Conservation (phyloP, 2,113 vertebrate species). For the Bubo bubo region DNA sequence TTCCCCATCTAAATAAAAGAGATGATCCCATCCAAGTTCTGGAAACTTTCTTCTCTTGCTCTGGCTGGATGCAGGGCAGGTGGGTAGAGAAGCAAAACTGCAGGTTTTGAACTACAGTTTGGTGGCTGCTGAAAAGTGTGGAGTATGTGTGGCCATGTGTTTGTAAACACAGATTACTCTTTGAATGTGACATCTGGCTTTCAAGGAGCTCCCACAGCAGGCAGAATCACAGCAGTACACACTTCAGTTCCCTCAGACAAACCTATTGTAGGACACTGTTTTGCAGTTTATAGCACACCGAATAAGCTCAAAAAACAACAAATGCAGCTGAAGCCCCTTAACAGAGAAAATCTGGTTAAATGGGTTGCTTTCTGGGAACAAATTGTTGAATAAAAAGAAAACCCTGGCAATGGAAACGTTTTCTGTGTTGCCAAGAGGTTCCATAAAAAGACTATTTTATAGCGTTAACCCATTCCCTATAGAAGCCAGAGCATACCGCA, state of each 20-base stretch:
- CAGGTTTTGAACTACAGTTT: background rate
- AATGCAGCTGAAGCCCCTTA: conserved; percentile 61
- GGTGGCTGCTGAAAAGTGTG: background rate
- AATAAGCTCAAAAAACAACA: conserved; percentile 50
- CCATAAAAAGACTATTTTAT: background rate
- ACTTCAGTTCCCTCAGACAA: conserved; percentile 41
- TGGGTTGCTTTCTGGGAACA: conserved; percentile 58
- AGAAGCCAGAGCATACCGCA: background rate
- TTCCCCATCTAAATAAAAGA: background rate
- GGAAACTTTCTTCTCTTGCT: background rate
- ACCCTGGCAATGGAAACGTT: conserved; percentile 14
- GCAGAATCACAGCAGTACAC: conserved; percentile 38
- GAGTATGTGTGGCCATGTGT: background rate
- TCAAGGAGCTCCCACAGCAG: conserved; percentile 42
- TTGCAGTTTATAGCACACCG: background rate
- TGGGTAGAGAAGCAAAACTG: background rate
- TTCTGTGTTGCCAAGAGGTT: conserved; percentile 1
- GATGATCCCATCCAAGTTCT: background rate
- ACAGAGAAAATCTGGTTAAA: conserved; percentile 67
- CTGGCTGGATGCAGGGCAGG: background rate
- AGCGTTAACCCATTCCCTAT: background rate
- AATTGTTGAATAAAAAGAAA: conserved; percentile 40
- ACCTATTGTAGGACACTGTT: background rate
- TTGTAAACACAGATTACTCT: conserved; percentile 44
- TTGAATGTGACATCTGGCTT: conserved; percentile 47